Percentiles rank a stretch among this genome's conserved stretches.
Conservation (phyloP, 2,797 vertebrate genomes). For the Clarias pachynema region DNA sequence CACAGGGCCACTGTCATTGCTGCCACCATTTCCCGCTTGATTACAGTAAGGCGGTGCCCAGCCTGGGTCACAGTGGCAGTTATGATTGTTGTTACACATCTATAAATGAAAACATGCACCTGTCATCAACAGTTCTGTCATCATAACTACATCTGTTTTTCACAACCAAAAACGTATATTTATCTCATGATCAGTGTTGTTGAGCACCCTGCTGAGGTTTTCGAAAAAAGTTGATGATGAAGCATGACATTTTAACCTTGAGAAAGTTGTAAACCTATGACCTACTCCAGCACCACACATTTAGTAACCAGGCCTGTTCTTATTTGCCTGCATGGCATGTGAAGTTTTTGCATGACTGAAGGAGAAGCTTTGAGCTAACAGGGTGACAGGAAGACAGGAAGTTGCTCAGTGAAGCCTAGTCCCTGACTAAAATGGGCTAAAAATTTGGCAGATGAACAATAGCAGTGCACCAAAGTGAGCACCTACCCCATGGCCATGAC, state of each 20-base stretch:
- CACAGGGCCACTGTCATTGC: conserved; percentile 88
- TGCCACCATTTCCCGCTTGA: conserved; percentile 84
- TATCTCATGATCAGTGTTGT: background rate
- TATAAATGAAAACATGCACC: conserved; percentile 49
- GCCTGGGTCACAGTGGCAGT: conserved; percentile 89
- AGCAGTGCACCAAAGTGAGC: conserved; percentile 15
- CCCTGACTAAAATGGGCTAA: background rate
- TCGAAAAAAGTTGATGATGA: background rate
- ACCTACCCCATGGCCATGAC: conserved; percentile 87
- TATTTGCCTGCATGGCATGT: background rate
- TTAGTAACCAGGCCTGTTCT: background rate
- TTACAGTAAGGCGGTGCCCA: conserved; percentile 91
- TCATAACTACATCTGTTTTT: background rate
- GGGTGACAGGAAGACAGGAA: conserved; percentile 8
- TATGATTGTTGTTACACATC: conserved; percentile 85
- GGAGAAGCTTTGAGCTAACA: conserved; percentile 6
- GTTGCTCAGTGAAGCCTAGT: background rate
- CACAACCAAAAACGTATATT: background rate
- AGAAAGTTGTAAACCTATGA: background rate
- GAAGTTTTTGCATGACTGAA: background rate
- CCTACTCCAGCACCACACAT: background rate
- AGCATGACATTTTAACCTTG: background rate
- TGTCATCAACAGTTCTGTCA: background rate
- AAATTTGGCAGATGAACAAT: conserved; percentile 11
- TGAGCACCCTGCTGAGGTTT: background rate